phyloP scores from a whole-genome alignment of 2,113 vertebrate species.

The Gobio gobio region DNA sequence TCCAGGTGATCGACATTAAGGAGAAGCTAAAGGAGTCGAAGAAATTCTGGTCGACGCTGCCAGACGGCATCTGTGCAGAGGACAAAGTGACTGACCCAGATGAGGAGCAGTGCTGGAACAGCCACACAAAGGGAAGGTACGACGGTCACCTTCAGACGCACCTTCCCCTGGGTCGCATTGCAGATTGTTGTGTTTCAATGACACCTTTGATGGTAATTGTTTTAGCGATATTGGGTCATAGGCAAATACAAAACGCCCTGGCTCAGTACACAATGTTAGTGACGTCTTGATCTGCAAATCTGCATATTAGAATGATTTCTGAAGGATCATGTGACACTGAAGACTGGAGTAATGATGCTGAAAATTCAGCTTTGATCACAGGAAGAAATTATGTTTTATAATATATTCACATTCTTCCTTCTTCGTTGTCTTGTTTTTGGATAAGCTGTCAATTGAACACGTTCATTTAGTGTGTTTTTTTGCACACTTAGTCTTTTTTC shows the following conservation, averaged over 20 bases:
- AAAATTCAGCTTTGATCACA: not conserved
- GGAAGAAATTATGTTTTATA: not conserved
- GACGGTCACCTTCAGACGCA: slow-evolving; percentile 54
- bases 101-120: slow-evolving; percentile 97
- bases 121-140: slow-evolving; percentile 95
- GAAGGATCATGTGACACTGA: not conserved
- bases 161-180: not conserved
- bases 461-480: not conserved
- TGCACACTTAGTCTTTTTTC: no score
- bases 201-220: slow-evolving; percentile 13
- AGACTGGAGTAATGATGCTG: not conserved
- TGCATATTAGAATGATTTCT: no score
- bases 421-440: not conserved
- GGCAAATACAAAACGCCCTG: slow-evolving; percentile 4
- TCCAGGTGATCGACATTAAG: slow-evolving; percentile 94
- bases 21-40: slow-evolving; percentile 91
- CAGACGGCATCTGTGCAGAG: slow-evolving; percentile 88
- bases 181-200: slow-evolving; percentile 35
- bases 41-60: slow-evolving; percentile 92
- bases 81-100: slow-evolving; percentile 81
- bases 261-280: not conserved
- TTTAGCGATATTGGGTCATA: slow-evolving; percentile 8
- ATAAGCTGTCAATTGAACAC: not conserved
- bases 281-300: no score
- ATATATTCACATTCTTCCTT: not conserved